These are phyloP conservation scores for Onthophagus taurus DNA, from an alignment of 1,140 invertebrate species.

Conservation along the genomic window DNA sequence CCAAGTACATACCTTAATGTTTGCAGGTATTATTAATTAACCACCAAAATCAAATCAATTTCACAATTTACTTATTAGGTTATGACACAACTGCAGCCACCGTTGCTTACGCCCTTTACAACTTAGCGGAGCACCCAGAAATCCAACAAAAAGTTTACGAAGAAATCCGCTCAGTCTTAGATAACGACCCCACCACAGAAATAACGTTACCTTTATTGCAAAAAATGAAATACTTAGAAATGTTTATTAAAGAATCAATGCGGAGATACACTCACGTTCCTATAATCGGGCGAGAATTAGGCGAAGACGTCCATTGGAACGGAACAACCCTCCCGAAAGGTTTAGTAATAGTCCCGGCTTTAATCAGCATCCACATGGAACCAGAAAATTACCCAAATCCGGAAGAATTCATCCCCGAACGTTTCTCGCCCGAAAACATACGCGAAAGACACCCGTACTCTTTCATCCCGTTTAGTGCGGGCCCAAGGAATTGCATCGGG, in stretches of 20 bases:
- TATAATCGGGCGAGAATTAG: conserved; percentile 52
- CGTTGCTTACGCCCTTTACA: background rate
- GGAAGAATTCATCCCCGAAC: conserved; percentile 55
- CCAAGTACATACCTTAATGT: no score
- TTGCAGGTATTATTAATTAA: no score
- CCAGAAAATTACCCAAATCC: no score
- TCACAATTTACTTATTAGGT: no score
- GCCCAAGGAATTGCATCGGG: conserved; percentile 53
- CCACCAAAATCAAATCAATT: no score
- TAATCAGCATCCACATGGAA: no score
- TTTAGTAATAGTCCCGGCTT: no score
- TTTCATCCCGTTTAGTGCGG: conserved; percentile 53
- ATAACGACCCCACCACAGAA: conserved; percentile 36
- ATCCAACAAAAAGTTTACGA: conserved; percentile 37
- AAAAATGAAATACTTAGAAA: conserved; percentile 62
- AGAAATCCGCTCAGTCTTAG: conserved; percentile 43
- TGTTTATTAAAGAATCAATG: conserved; percentile 59
- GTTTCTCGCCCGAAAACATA: conserved; percentile 47
- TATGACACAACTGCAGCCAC: conserved; percentile 2
- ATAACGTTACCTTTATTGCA: conserved; percentile 52
- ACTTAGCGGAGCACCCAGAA: conserved; percentile 3
- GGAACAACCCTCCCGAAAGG: no score
- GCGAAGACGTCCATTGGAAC: conserved; percentile 52
- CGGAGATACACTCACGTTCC: conserved; percentile 64
- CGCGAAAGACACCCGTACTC: conserved; percentile 38